Conservation (phyloP, 2,888 invertebrate species). For the Nemotelus nigrinus region DNA sequence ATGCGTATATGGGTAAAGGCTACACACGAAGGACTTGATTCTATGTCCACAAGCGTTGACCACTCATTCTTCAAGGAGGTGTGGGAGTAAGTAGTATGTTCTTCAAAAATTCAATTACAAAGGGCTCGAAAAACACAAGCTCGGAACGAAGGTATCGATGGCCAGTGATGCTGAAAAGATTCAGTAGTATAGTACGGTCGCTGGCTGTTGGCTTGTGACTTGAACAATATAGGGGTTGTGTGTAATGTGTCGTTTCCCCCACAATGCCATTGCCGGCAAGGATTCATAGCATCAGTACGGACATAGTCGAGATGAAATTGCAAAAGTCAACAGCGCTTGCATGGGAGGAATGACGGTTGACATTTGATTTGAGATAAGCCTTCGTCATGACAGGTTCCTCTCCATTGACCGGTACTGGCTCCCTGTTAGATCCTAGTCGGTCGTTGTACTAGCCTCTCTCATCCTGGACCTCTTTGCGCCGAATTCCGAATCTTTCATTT, state of each 20-base stretch:
- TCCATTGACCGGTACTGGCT: slow-evolving; percentile 38
- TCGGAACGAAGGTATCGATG: slow-evolving; percentile 10
- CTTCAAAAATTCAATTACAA: slow-evolving; percentile 50
- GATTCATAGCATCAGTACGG: slow-evolving; percentile 24
- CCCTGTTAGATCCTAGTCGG: slow-evolving; percentile 14
- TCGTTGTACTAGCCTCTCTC: slow-evolving; percentile 12
- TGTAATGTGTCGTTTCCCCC: not conserved
- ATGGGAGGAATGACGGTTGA: slow-evolving; percentile 42
- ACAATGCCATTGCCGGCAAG: slow-evolving; percentile 12
- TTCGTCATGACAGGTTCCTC: slow-evolving; percentile 46
- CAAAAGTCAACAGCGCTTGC: slow-evolving; percentile 41
- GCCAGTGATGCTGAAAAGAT: slow-evolving; percentile 36
- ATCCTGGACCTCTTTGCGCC: not conserved
- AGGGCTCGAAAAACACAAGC: slow-evolving; percentile 40
- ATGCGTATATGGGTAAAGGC: too few species aligned
- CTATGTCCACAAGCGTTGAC: not conserved
- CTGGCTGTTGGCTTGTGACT: slow-evolving; percentile 11
- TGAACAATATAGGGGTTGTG: slow-evolving; percentile 14
- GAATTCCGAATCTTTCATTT: slow-evolving; percentile 43
- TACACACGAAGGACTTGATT: too few species aligned
- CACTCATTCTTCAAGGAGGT: not conserved
- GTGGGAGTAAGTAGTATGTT: slow-evolving; percentile 19
- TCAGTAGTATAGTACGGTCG: not conserved
- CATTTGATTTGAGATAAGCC: slow-evolving; percentile 51
- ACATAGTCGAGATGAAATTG: slow-evolving; percentile 36